These are phyloP conservation scores for Sandelia bainsii DNA, from an alignment of 2,797 vertebrate genomes.

Conservation along the genomic window DNA sequence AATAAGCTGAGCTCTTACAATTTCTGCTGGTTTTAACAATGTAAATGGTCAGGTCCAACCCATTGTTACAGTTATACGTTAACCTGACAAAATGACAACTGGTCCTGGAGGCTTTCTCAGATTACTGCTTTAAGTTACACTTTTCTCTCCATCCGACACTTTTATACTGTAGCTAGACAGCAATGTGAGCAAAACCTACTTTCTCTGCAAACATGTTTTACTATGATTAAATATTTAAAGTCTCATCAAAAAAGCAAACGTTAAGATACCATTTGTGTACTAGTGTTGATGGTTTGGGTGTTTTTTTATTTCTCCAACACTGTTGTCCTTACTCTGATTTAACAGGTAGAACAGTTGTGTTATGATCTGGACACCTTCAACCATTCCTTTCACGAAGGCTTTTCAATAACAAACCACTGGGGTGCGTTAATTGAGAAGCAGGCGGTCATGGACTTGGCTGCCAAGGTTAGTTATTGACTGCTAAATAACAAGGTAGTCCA, in stretches of 20 bases:
- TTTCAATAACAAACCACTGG: background rate
- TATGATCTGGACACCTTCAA: background rate
- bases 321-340: background rate
- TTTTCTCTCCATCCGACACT: background rate
- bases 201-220: background rate
- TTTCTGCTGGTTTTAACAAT: conserved; percentile 6
- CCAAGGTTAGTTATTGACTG: background rate
- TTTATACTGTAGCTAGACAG: conserved; percentile 16
- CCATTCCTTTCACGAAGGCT: conserved; percentile 4
- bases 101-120: conserved; percentile 32
- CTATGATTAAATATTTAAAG: background rate
- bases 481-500: background rate
- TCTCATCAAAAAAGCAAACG: background rate
- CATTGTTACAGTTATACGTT: conserved; percentile 45
- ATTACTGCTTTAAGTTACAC: conserved; percentile 13
- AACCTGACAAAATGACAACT: conserved; percentile 49
- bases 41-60: conserved; percentile 16
- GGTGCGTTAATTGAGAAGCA: background rate
- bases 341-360: background rate
- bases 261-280: background rate
- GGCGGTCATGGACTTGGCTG: background rate
- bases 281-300: background rate
- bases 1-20: background rate
- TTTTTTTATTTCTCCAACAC: background rate
- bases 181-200: background rate